Percentiles rank a stretch among this genome's conserved stretches.
Evolutionary conservation across 1,140 invertebrate genomes (phyloP).

Genomic region (Temnothorax curvispinosus): DNA sequence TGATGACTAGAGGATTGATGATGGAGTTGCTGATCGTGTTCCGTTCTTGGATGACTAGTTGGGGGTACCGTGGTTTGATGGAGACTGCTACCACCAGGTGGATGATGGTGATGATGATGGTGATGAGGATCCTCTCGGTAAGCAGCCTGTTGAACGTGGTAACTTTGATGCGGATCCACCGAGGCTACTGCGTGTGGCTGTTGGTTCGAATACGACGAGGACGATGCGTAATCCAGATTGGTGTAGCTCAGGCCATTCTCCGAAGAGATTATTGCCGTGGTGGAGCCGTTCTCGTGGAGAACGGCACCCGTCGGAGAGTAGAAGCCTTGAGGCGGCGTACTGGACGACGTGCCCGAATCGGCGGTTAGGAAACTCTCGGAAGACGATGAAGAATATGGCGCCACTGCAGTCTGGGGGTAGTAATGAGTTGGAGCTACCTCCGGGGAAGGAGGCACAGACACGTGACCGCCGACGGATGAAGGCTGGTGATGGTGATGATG

Average conservation of each 20-base stretch:
- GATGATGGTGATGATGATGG: slow-evolving; percentile 71
- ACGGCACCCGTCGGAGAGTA: slow-evolving; percentile 81
- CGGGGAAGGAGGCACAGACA: slow-evolving; percentile 80
- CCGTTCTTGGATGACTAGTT: slow-evolving; percentile 72
- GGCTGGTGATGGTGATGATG: slow-evolving; percentile 74
- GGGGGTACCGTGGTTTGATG: slow-evolving; percentile 70
- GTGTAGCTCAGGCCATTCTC: slow-evolving; percentile 95
- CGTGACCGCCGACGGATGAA: slow-evolving; percentile 76
- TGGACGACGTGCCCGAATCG: slow-evolving; percentile 78
- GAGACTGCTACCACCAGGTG: slow-evolving; percentile 56
- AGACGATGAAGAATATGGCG: slow-evolving; percentile 79
- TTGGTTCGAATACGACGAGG: slow-evolving; percentile 76
- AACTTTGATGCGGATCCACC: slow-evolving; percentile 75
- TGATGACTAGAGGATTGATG: slow-evolving; percentile 82
- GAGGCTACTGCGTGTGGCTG: slow-evolving; percentile 70
- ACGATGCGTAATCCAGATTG: slow-evolving; percentile 91
- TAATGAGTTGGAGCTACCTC: slow-evolving; percentile 82
- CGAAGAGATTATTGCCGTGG: slow-evolving; percentile 92
- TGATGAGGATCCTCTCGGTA: slow-evolving; percentile 79
- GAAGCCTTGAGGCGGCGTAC: slow-evolving; percentile 80
- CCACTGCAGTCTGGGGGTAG: slow-evolving; percentile 81
- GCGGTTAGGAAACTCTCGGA: slow-evolving; percentile 77
- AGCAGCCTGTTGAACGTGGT: slow-evolving; percentile 75
- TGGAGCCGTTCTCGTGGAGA: slow-evolving; percentile 85
- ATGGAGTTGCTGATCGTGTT: slow-evolving; percentile 80